These are phyloP conservation scores for Drosophila bipectinata DNA, from an alignment of 1,140 invertebrate species.

Conservation along the genomic window DNA sequence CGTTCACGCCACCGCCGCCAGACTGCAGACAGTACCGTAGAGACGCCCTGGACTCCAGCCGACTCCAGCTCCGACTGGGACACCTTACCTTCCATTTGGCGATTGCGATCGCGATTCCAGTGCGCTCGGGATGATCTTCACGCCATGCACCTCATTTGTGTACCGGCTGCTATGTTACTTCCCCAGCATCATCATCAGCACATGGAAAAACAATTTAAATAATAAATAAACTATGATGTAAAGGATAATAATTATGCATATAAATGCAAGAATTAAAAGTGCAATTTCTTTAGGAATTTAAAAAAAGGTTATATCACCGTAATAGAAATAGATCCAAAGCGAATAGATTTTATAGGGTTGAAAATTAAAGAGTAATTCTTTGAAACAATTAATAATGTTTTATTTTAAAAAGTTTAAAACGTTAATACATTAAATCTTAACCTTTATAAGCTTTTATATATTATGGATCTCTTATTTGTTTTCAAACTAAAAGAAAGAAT, in stretches of 20 bases:
- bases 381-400: too few relatives aligned
- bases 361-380: too few relatives aligned
- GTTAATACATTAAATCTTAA: too few relatives aligned
- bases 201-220: slow-evolving; percentile 2
- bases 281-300: too few relatives aligned
- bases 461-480: too few relatives aligned
- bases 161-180: slow-evolving; percentile 47
- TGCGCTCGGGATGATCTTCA: slow-evolving; percentile 57
- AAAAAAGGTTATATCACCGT: too few relatives aligned
- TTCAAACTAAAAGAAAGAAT: too few relatives aligned
- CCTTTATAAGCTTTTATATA: too few relatives aligned
- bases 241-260: neutral
- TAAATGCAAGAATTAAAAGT: too few relatives aligned
- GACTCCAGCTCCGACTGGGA: slow-evolving; percentile 31
- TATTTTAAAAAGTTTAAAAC: too few relatives aligned
- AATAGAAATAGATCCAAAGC: neutral
- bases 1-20: slow-evolving; percentile 69
- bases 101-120: slow-evolving; percentile 74
- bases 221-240: neutral
- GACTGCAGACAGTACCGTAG: slow-evolving; percentile 22
- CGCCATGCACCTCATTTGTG: slow-evolving; percentile 65
- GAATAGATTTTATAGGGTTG: too few relatives aligned
- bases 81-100: slow-evolving; percentile 56
- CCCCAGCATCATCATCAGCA: slow-evolving; percentile 16
- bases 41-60: slow-evolving; percentile 51